Percentiles rank a stretch among this genome's conserved stretches.
Evolutionary conservation across 2,113 vertebrate genomes (phyloP).

Genomic region (Forbesichthys papilliferus): DNA sequence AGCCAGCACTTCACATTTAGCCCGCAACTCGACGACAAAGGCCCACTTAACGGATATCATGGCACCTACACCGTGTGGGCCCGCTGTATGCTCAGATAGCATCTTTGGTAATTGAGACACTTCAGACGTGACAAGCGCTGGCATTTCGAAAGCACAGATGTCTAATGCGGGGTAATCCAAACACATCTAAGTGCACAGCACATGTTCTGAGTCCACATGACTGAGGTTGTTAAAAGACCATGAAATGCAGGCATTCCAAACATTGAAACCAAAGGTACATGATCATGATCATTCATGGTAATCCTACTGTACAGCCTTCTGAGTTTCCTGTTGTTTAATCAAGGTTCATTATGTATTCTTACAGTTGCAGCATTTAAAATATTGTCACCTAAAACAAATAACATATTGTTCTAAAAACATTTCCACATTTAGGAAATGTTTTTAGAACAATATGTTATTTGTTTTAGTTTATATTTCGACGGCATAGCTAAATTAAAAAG

Average conservation of each 20-base stretch:
- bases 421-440: neutral
- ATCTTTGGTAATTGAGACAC: conserved; percentile 67
- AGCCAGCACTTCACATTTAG: conserved; percentile 71
- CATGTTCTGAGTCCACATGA: neutral
- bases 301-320: too few relatives aligned
- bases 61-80: conserved; percentile 36
- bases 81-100: conserved; percentile 60
- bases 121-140: conserved; percentile 50
- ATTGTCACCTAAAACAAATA: neutral
- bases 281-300: too few relatives aligned
- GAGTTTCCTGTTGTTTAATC: too few relatives aligned
- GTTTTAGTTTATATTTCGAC: conserved; percentile 4
- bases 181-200: conserved; percentile 16
- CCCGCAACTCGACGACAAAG: conserved; percentile 63
- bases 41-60: conserved; percentile 63
- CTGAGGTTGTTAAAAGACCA: conserved; percentile 2
- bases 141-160: conserved; percentile 44
- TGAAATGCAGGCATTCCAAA: neutral
- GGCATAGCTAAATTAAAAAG: conserved; percentile 14
- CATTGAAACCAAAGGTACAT: neutral
- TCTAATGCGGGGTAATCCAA: conserved; percentile 36
- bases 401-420: too few relatives aligned
- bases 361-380: neutral
- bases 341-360: too few relatives aligned
- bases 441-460: conserved; percentile 3